These are phyloP conservation scores for Rhagium mordax DNA, from an alignment of 2,888 invertebrate genomes.

Conservation along the genomic window DNA sequence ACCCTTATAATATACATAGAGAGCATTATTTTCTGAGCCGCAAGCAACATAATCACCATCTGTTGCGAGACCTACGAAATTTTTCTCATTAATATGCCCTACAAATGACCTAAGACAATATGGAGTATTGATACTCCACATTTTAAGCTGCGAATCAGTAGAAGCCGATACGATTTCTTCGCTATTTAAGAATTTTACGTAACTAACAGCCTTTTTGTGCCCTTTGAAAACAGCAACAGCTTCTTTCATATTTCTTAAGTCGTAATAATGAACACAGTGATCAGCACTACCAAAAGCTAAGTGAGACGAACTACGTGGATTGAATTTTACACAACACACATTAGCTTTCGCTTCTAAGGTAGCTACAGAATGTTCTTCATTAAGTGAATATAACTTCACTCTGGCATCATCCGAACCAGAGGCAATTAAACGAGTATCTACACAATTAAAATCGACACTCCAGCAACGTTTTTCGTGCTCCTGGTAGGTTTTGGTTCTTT, in stretches of 20 bases:
- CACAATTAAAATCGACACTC: slow-evolving; percentile 95
- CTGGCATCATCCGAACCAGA: slow-evolving; percentile 94
- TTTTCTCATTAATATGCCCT: slow-evolving; percentile 95
- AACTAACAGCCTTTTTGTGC: slow-evolving; percentile 94
- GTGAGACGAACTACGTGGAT: slow-evolving; percentile 87
- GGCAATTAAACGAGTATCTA: slow-evolving; percentile 91
- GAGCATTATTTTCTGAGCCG: slow-evolving; percentile 94
- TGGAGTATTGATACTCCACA: slow-evolving; percentile 88
- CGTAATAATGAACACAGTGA: slow-evolving; percentile 97
- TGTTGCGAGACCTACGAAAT: slow-evolving; percentile 94
- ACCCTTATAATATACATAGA: slow-evolving; percentile 93
- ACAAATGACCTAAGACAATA: slow-evolving; percentile 88
- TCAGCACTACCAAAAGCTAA: slow-evolving; percentile 97
- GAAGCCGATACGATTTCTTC: slow-evolving; percentile 93
- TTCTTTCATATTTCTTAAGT: slow-evolving; percentile 86
- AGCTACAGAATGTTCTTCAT: slow-evolving; percentile 88
- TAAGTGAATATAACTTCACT: slow-evolving; percentile 94
- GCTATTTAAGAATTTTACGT: slow-evolving; percentile 91
- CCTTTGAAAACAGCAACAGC: slow-evolving; percentile 87
- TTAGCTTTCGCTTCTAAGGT: slow-evolving; percentile 94
- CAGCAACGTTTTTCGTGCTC: slow-evolving; percentile 97
- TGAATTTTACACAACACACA: slow-evolving; percentile 95
- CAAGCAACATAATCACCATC: slow-evolving; percentile 94
- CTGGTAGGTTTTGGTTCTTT: slow-evolving; percentile 82
- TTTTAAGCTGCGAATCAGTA: slow-evolving; percentile 91